Base-by-base conservation (phyloP, 2,888 invertebrate species). In the Cyclophora albipunctata region DNA sequence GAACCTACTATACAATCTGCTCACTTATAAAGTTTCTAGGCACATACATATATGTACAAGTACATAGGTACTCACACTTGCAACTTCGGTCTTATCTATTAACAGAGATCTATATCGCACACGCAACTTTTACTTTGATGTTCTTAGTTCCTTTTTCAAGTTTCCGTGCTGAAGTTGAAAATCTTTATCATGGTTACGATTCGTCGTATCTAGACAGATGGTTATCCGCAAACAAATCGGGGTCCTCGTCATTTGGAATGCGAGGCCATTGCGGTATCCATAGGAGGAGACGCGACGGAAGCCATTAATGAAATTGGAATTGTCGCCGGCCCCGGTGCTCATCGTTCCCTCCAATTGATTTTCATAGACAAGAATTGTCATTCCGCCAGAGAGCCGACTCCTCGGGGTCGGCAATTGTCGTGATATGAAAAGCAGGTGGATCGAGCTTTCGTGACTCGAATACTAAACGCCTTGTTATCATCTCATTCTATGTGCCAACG, bases 381-480 rank as follows among this genome's bases (percentile, higher is more conserved):
- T 84, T 83, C 81, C 72, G 72, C 63, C 65, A 65, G 77, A 77
- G 80, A 79, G 75, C 71, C 74, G 77, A 75, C 73, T 78, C 75
- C 78, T 78, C 68, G 71, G 79, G 83, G 81, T 75, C 79, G 78
- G 77, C 82, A 84, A 85, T 84, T 78, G 84, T 82, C 84, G 81
- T 84, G 83, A 84, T 84, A 85, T 84, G 84, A 85, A 84, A 84
- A 85, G 83, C 85, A 84, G 85, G 85, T 84, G 81, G 84, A 85
- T 82, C 81, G 83, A 73, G 73, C 74, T 70, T 65, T 59, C 81
- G 80, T 76, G 82, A 62, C 72, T 72, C 59, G 84, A 84, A 86
- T 85, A 84, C 78, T 83, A 82, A 85, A 75, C 70, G 73, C 72
- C 80, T 81, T 75, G 78, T 84, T 85, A 82, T 81, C 82, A 75